These are phyloP conservation scores for Agrochola lychnidis DNA, from an alignment of 2,888 invertebrate genomes.

Conservation along the genomic window DNA sequence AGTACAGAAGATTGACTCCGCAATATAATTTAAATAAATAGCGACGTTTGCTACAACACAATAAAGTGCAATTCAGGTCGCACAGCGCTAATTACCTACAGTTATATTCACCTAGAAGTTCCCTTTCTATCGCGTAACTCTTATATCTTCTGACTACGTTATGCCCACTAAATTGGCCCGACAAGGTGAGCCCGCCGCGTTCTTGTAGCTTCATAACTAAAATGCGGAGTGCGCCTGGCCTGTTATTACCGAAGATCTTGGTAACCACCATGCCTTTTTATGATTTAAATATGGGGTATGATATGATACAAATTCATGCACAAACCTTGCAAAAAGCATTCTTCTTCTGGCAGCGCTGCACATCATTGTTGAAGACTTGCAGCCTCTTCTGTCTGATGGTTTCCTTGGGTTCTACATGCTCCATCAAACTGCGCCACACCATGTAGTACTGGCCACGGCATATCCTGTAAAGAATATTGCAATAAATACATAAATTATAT, in stretches of 20 bases:
- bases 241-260: neutral
- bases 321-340: constrained; percentile 76
- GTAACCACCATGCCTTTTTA: neutral
- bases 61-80: too few species aligned
- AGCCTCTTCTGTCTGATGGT: constrained; percentile 77
- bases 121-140: too few species aligned
- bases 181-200: too few species aligned
- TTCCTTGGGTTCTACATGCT: constrained; percentile 81
- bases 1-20: too few species aligned
- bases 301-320: neutral
- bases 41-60: too few species aligned
- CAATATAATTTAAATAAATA: too few species aligned
- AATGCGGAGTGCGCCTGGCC: too few species aligned
- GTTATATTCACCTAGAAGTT: too few species aligned
- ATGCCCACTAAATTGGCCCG: too few species aligned
- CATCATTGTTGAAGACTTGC: constrained; percentile 83
- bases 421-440: constrained; percentile 87
- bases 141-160: too few species aligned
- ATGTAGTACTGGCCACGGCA: constrained; percentile 86
- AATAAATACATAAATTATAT: neutral
- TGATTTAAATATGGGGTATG: neutral
- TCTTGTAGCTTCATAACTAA: too few species aligned
- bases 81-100: too few species aligned
- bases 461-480: constrained; percentile 72
- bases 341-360: constrained; percentile 76